Evolutionary conservation across 2,113 vertebrate species (phyloP).

Genomic region (Xenopus tropicalis): UCB_Xtro_10.0 CM004449.2:46909001-46909500

Average conservation of each 20-base stretch:
- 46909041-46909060: too few relatives aligned
- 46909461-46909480: too few relatives aligned
- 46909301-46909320: background rate
- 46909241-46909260: background rate
- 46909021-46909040: too few relatives aligned
- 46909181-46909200: conserved; percentile 4
- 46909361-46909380: too few relatives aligned
- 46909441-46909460: too few relatives aligned
- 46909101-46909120: conserved; percentile 35
- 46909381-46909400: too few relatives aligned
- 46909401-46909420: too few relatives aligned
- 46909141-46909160: conserved; percentile 39
- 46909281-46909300: background rate
- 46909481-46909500: too few relatives aligned
- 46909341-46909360: too few relatives aligned
- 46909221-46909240: conserved; percentile 1
- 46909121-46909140: conserved; percentile 39
- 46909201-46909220: conserved; percentile 10
- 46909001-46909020: too few relatives aligned
- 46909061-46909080: conserved; percentile 3
- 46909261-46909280: background rate
- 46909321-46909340: background rate
- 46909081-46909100: conserved; percentile 23
- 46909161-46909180: conserved; percentile 27
- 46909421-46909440: too few relatives aligned